Evolutionary conservation across 1,140 invertebrate species (phyloP), one percentile per base, ranked within the genome.

Genomic region (Drosophila littoralis): DNA sequence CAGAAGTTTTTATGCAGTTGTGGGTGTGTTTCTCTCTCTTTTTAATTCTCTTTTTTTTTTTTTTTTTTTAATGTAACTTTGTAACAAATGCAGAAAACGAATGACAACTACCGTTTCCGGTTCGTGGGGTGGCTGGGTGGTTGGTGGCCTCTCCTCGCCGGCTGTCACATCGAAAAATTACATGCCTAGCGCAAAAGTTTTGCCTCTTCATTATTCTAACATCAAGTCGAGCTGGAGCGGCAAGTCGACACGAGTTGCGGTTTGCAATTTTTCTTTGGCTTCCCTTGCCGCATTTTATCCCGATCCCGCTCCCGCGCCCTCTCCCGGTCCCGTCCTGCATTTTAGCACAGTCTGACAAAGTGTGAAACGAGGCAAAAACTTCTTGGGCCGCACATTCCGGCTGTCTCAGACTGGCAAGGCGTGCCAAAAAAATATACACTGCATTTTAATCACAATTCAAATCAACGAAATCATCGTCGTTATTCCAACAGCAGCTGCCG

Each of bases 381-480:
- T 82, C 63, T 79, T 63, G 68, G 50, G 50, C 64, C 69, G 78
- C 83, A 83, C 83, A 88, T 88, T 77, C 76, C 74, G 69, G 68
- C 79, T 73, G 46, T 50, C 64, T 63, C 40, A 46, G 33, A 15
- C 61, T 42, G 54, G 55, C 68, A 59, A 61, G 60, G 54, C 63
- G 63, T 60, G 40, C 50, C 74, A 57, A 84, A 59, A 81, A 90
- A 90, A 88, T 91, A 83, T 91, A 83, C 80, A 81, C 88, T 90
- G 88, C 77, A 90, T 90, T 90, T 90, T 90, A 90, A 90, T 90
- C 88, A 90, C 88, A 90, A 90, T 90, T 90, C 86, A 90, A 90
- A 90, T 90, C 82, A 90, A 83, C 86, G 70, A 79, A 86, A 74
- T 83, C 86, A 78, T 86, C 86, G 77, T 86, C 82, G 75, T 90